These are phyloP conservation scores for Muntiacus muntjak DNA, from an alignment of 2,113 vertebrate species.

Conservation along the genomic window DNA sequence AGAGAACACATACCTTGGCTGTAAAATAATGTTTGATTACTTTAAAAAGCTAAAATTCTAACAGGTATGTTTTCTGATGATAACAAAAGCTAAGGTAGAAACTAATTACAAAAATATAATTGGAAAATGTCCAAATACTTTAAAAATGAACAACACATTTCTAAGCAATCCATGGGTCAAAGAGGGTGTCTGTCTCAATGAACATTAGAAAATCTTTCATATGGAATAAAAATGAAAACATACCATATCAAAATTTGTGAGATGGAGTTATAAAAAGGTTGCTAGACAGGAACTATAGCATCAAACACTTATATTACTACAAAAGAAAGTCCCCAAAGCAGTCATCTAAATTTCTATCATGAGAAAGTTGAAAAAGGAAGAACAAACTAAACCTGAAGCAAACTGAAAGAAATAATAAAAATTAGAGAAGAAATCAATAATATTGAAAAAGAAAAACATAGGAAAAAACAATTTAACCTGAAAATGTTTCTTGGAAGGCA, in stretches of 20 bases:
- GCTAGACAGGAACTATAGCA: neutral
- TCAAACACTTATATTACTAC: neutral
- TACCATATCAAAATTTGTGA: neutral
- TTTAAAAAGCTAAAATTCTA: neutral
- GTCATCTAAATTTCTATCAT: neutral
- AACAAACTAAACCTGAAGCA: neutral
- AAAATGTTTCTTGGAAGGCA: neutral
- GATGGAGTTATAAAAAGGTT: neutral
- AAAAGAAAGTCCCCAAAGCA: neutral
- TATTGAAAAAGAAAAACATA: conserved; percentile 5
- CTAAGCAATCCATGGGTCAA: neutral
- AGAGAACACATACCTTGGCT: neutral
- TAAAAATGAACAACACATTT: neutral
- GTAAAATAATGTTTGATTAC: neutral
- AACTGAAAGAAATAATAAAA: neutral
- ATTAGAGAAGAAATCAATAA: neutral
- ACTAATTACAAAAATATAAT: neutral
- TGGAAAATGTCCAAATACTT: neutral
- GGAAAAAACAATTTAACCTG: neutral
- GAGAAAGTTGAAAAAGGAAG: neutral
- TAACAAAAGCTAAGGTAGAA: neutral
- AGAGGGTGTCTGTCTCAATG: neutral
- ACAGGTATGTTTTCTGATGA: neutral
- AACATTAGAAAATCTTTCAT: neutral
- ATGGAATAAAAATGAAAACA: neutral